A percentile compares a stretch with the other conserved stretches of the same genome.
Conservation (phyloP, 1,140 invertebrate species). For the Catajapyx aquilonaris region DNA sequence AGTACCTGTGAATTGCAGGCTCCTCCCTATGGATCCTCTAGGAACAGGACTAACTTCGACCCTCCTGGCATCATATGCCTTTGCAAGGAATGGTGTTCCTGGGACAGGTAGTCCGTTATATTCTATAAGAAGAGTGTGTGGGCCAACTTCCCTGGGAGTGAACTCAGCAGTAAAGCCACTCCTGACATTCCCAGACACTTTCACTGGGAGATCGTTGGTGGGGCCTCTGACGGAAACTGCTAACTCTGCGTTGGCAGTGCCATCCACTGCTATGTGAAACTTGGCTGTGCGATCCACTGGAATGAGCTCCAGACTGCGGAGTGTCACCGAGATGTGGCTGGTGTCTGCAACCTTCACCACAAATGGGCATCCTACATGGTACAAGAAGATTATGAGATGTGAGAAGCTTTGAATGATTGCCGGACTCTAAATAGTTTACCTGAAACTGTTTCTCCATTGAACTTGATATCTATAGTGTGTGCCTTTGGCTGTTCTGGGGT, state of each 20-base stretch:
- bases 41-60: conserved; percentile 68
- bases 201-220: conserved; percentile 56
- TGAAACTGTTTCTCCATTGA: conserved; percentile 86
- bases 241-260: conserved; percentile 57
- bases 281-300: conserved; percentile 67
- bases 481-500: conserved; percentile 76
- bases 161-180: conserved; percentile 77
- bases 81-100: conserved; percentile 78
- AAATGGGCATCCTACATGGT: conserved; percentile 54
- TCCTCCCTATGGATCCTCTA: conserved; percentile 50
- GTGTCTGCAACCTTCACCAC: conserved; percentile 59
- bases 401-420: background rate
- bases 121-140: conserved; percentile 70
- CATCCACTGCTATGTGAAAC: conserved; percentile 75
- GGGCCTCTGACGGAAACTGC: conserved; percentile 69
- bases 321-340: conserved; percentile 51
- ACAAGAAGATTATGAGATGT: conserved; percentile 6
- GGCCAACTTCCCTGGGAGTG: conserved; percentile 68
- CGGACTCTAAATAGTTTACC: conserved; percentile 21
- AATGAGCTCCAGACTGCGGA: conserved; percentile 62
- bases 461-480: conserved; percentile 94
- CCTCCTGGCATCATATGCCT: conserved; percentile 79
- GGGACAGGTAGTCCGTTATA: conserved; percentile 76
- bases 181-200: conserved; percentile 70
- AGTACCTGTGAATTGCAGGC: conserved; percentile 63